A percentile compares a stretch with the other conserved stretches of the same genome.
Evolutionary conservation across 2,797 vertebrate genomes (phyloP).

Genomic region (Calcarius lapponicus): DNA sequence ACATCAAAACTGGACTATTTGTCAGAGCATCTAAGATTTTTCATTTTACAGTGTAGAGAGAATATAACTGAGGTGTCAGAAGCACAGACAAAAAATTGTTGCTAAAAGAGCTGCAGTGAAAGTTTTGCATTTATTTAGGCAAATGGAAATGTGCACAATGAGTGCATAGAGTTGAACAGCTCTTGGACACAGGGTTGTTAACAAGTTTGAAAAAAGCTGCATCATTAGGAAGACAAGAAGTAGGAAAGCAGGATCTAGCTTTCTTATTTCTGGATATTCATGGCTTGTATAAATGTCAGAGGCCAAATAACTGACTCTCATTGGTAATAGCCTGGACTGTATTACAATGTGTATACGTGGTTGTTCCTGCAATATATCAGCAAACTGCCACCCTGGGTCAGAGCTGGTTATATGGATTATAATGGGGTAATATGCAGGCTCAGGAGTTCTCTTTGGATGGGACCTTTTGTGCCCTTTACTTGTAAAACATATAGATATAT

Average conservation of each 20-base stretch:
- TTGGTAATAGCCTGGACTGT: constrained; percentile 33
- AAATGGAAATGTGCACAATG: constrained; percentile 21
- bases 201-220: background rate
- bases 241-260: background rate
- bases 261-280: constrained; percentile 52
- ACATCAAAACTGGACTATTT: background rate
- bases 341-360: background rate
- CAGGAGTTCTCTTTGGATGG: background rate
- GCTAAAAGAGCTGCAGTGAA: background rate
- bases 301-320: constrained; percentile 40
- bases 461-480: background rate
- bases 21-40: background rate
- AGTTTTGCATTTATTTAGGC: constrained; percentile 25
- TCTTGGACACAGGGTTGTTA: background rate
- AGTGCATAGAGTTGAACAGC: background rate
- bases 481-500: background rate
- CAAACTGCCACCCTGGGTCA: background rate
- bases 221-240: constrained; percentile 11
- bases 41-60: background rate
- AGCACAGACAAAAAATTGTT: background rate
- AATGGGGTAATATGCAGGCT: background rate
- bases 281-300: constrained; percentile 48
- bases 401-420: background rate
- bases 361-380: background rate
- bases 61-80: background rate